Percentiles rank a stretch among this genome's conserved stretches.
Evolutionary conservation across 1,140 invertebrate genomes (phyloP).

Genomic region (Rhagoletis pomonella): DNA sequence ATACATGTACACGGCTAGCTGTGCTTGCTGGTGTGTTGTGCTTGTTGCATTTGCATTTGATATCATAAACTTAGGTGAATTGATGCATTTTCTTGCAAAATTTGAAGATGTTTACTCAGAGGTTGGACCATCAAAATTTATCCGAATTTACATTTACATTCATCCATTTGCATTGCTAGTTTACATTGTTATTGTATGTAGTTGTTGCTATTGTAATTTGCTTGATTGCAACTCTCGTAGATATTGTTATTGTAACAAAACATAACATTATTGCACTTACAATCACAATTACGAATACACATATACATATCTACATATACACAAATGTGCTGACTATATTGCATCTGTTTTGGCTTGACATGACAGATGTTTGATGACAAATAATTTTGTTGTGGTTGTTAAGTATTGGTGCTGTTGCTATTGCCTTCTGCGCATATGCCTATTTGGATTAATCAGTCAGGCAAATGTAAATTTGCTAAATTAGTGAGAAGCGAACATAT

Average conservation of each 20-base stretch:
- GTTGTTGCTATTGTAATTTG: neutral
- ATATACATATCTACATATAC: neutral
- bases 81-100: slow-evolving; percentile 51
- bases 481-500: slow-evolving; percentile 10
- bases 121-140: slow-evolving; percentile 38
- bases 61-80: slow-evolving; percentile 53
- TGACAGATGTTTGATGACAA: slow-evolving; percentile 32
- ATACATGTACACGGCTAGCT: no score
- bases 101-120: slow-evolving; percentile 45
- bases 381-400: slow-evolving; percentile 26
- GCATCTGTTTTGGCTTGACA: slow-evolving; percentile 22
- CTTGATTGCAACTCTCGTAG: neutral
- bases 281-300: slow-evolving; percentile 24
- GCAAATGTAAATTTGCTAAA: slow-evolving; percentile 33
- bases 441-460: slow-evolving; percentile 48
- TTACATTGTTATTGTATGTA: neutral
- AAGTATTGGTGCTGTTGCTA: neutral
- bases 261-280: slow-evolving; percentile 45
- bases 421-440: neutral
- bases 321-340: neutral
- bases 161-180: neutral
- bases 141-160: no score
- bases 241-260: slow-evolving; percentile 49
- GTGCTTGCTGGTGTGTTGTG: neutral
- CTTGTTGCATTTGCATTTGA: slow-evolving; percentile 46